phyloP scores from a whole-genome alignment of 2,797 vertebrate genomes.

The Serranus cabrilla region DNA sequence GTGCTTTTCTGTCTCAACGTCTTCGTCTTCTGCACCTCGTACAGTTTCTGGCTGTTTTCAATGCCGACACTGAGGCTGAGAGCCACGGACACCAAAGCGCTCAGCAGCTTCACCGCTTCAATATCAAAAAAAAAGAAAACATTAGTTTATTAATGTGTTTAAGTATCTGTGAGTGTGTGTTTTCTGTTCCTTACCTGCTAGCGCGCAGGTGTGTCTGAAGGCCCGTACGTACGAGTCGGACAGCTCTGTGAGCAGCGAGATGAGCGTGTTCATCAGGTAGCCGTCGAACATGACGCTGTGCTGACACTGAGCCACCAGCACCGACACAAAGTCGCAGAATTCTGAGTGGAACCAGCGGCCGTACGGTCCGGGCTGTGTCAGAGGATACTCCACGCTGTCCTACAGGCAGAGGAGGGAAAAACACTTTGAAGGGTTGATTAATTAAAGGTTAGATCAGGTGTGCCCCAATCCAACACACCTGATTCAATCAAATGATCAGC shows the following conservation, averaged over 20 bases:
- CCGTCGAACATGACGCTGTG: conserved; percentile 89
- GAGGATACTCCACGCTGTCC: conserved; percentile 91
- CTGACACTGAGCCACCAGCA: conserved; percentile 92
- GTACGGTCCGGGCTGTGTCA: conserved; percentile 88
- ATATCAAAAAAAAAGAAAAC: neutral
- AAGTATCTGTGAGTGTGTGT: neutral
- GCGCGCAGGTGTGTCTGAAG: conserved; percentile 94
- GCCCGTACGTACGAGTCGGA: conserved; percentile 90
- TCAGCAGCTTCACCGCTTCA: conserved; percentile 91
- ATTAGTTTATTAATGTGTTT: neutral
- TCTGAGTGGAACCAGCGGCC: conserved; percentile 93
- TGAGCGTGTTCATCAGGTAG: conserved; percentile 91
- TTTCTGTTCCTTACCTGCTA: conserved; percentile 86
- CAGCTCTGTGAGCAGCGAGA: conserved; percentile 91
- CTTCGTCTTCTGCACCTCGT: conserved; percentile 87
- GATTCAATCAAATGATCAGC: too few relatives aligned
- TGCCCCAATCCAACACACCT: too few relatives aligned
- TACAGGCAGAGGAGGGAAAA: conserved; percentile 51
- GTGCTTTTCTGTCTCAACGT: conserved; percentile 78
- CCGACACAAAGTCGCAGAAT: conserved; percentile 93
- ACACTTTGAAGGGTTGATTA: neutral
- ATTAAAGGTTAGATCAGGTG: neutral
- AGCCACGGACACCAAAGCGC: conserved; percentile 86
- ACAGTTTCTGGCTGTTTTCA: conserved; percentile 89
- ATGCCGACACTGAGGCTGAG: conserved; percentile 88